Conservation (phyloP, 2,888 invertebrate species). For the Tetramorium bicarinatum region DNA sequence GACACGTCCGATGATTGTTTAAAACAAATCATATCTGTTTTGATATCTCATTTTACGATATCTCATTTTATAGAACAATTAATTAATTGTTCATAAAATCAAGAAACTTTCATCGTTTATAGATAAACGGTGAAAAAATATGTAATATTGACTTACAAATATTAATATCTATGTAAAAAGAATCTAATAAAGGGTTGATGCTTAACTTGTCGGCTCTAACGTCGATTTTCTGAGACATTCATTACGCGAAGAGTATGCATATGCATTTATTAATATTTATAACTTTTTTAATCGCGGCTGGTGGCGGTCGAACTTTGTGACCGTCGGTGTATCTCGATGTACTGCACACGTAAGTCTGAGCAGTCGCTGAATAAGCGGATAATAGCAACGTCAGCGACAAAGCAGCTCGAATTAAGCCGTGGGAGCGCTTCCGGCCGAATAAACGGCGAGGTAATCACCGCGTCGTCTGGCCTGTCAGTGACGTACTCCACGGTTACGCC, state of each 20-base stretch:
- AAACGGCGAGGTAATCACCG: slow-evolving; percentile 52
- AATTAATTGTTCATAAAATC: not conserved
- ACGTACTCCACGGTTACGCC: slow-evolving; percentile 63
- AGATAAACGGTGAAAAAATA: not conserved
- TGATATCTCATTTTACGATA: not conserved
- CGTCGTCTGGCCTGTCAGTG: slow-evolving; percentile 60
- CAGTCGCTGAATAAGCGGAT: slow-evolving; percentile 49
- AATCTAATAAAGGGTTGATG: not conserved
- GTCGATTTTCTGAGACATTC: not conserved
- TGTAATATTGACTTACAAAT: not conserved
- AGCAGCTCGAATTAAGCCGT: slow-evolving; percentile 56
- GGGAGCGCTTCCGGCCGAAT: slow-evolving; percentile 54
- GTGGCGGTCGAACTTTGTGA: not conserved
- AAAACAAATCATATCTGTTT: slow-evolving; percentile 19
- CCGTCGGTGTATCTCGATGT: not conserved
- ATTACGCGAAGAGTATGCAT: not conserved
- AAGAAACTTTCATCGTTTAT: not conserved
- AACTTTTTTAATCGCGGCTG: not conserved
- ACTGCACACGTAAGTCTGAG: slow-evolving; percentile 40
- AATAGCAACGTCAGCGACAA: slow-evolving; percentile 58
- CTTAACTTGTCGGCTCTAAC: not conserved
- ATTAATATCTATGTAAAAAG: not conserved
- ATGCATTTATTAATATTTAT: not conserved
- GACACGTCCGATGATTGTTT: slow-evolving; percentile 30
- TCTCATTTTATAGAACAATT: not conserved